Conservation (phyloP, 2,888 invertebrate species). For the Lasius fuliginosus region DNA sequence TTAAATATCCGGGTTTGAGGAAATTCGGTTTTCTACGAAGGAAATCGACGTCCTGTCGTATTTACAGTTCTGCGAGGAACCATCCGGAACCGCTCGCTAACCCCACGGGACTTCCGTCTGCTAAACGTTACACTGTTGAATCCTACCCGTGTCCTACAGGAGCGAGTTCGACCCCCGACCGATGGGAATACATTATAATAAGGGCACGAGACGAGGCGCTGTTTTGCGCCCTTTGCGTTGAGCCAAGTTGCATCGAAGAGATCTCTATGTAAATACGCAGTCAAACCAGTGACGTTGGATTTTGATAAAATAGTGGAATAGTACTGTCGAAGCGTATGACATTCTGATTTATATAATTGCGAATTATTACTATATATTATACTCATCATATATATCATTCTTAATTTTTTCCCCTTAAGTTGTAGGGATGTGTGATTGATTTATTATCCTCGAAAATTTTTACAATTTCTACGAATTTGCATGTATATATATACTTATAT, state of each 20-base stretch:
- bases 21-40: conserved; percentile 39
- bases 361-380: background rate
- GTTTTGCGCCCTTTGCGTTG: conserved; percentile 56
- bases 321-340: background rate
- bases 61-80: conserved; percentile 68
- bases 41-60: conserved; percentile 61
- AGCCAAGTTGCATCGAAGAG: conserved; percentile 39
- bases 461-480: background rate
- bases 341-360: background rate
- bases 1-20: conserved; percentile 35
- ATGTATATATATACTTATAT: background rate
- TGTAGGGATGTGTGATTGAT: background rate
- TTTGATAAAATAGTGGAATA: conserved; percentile 16
- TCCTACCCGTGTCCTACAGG: conserved; percentile 58
- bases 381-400: background rate
- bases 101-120: conserved; percentile 72
- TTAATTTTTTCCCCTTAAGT: background rate
- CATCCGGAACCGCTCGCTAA: conserved; percentile 59
- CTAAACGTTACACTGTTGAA: conserved; percentile 74
- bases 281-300: conserved; percentile 26
- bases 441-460: background rate
- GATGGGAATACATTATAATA: conserved; percentile 76
- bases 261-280: conserved; percentile 58
- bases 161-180: conserved; percentile 63
- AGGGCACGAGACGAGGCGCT: conserved; percentile 55